These are phyloP conservation scores for Automeris io DNA, from an alignment of 2,888 invertebrate genomes.

Conservation along the genomic window DNA sequence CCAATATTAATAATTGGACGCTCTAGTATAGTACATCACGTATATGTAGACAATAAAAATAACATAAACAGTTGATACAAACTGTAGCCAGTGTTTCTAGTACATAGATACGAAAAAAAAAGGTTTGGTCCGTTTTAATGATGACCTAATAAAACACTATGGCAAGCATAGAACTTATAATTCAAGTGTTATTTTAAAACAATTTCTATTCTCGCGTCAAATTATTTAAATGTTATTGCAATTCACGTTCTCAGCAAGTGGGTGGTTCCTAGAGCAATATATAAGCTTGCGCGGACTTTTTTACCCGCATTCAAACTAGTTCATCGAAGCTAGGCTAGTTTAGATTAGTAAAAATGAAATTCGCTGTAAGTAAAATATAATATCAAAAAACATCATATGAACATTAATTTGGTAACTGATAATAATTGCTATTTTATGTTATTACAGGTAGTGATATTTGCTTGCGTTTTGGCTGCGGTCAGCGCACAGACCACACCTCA, in stretches of 20 bases:
- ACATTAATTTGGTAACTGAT: constrained; percentile 5
- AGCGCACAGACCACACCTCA: constrained; percentile 31
- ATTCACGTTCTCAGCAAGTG: constrained; percentile 48
- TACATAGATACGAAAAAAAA: too few species aligned
- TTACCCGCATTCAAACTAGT: constrained; percentile 65
- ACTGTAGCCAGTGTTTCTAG: too few species aligned
- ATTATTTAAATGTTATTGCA: constrained; percentile 68
- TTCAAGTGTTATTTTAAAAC: constrained; percentile 35
- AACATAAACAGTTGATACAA: too few species aligned
- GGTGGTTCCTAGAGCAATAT: constrained; percentile 60
- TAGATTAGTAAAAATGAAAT: constrained; percentile 45
- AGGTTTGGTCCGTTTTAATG: too few species aligned
- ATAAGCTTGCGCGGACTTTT: constrained; percentile 63
- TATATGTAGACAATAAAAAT: too few species aligned
- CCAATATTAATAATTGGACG: too few species aligned
- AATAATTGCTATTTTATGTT: constrained; percentile 11
- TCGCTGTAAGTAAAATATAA: constrained; percentile 46
- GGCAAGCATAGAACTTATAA: constrained; percentile 24
- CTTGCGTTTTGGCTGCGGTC: constrained; percentile 37
- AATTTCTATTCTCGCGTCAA: constrained; percentile 38
- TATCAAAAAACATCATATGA: constrained; percentile 9
- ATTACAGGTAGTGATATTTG: constrained; percentile 39
- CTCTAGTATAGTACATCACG: too few species aligned
- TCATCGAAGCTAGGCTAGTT: constrained; percentile 51
- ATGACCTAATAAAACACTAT: constrained; percentile 25